A percentile compares a stretch with the other conserved stretches of the same genome.
These are phyloP conservation scores for Apteryx mantelli DNA, from an alignment of 2,113 vertebrate species.

Conservation along the genomic window DNA sequence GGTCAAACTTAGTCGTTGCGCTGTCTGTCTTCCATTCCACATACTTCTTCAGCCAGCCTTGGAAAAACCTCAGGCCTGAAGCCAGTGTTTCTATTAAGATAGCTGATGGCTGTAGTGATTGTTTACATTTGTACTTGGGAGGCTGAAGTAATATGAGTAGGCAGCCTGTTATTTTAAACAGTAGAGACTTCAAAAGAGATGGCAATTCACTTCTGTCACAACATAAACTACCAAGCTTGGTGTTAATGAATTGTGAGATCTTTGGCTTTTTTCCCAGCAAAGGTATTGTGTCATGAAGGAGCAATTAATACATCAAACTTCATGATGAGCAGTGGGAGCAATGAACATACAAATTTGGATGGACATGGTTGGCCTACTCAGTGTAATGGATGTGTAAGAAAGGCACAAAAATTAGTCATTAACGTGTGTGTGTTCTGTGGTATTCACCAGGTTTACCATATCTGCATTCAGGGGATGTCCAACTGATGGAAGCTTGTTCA, in stretches of 20 bases:
- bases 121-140: background rate
- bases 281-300: background rate
- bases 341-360: background rate
- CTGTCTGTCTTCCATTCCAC: background rate
- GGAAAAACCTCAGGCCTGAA: background rate
- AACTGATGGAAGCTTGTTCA: background rate
- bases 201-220: background rate
- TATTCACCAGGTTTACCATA: background rate
- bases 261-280: background rate
- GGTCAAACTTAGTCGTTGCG: background rate
- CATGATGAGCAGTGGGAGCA: background rate
- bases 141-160: background rate
- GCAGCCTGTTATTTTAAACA: background rate
- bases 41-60: background rate
- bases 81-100: background rate
- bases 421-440: background rate
- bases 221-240: background rate
- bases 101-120: background rate
- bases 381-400: background rate
- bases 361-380: background rate
- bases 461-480: background rate
- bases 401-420: background rate
- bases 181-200: background rate
- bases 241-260: background rate
- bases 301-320: background rate